Evolutionary conservation across 2,113 vertebrate genomes (phyloP), one percentile per base, ranked within the genome.

Genomic region (Seriola aureovittata): DNA sequence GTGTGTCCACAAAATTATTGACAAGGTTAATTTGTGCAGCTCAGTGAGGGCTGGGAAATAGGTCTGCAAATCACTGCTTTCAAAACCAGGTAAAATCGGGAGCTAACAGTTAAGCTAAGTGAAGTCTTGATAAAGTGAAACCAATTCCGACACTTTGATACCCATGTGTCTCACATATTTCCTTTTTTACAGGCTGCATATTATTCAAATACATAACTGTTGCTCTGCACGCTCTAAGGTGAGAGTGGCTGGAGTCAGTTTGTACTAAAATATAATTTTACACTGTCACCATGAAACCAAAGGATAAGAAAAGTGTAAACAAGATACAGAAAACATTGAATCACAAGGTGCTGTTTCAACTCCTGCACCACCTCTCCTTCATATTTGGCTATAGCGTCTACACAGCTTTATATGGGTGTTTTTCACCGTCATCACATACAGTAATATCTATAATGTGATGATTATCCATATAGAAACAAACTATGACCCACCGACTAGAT

Each of bases 261-360:
- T 55, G 32, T 77, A 65, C 46, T 86, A 50, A 80, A 83, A 84
- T 58, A 76, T 4, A 29, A 23, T 75, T 63, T 36, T 52, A 76
- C 48, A 86, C 57, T 48, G 55, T 80, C 74, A 81, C 58, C 52
- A 42, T 65, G n/a, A 83, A 78, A 68, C 66, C 17, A 71, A 82
- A 76, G 10, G 52, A 79, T 42, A 75, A 52, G 42, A 81, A 84
- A 89, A 80, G 64, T 89, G 88, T 92, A 89, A 93, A 94, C 92
- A 85, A 76, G 59, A 86, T 65, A 80, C 78, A 81, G 89, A 72
- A 73, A 83, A 90, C 71, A 80, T 77, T 80, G 71, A 89, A 77
- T 73, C 67, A 83, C 72, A 55, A 66, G 72, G 76, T 75, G 78
- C 85, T 54, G 71, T 66, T 91, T 80, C 54, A 74, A 79, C 0